A percentile compares a stretch with the other conserved stretches of the same genome.
These are phyloP conservation scores for Luidia sarsii DNA, from an alignment of 53 echinoderm and acorn worm species.

Conservation along the genomic window DNA sequence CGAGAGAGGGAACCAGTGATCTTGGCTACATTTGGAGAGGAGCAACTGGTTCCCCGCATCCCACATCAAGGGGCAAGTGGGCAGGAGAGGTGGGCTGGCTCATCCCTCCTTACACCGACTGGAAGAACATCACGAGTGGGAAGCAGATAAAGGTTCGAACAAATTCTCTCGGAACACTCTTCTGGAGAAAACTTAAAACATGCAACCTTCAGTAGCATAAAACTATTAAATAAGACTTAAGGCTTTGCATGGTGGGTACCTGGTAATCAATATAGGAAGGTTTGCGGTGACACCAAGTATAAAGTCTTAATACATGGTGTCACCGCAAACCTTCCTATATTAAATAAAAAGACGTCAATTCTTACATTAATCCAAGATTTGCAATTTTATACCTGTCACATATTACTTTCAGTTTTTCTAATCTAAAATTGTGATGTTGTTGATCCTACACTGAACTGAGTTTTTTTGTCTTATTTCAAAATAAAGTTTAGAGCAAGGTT, in stretches of 20 bases:
- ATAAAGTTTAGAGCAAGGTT: too few relatives aligned
- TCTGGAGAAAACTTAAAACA: too few relatives aligned
- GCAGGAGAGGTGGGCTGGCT: slow-evolving; percentile 97
- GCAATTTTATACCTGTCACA: neutral
- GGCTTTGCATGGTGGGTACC: too few relatives aligned
- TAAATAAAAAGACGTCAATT: too few relatives aligned
- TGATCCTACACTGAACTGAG: too few relatives aligned
- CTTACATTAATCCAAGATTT: neutral
- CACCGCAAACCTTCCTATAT: too few relatives aligned
- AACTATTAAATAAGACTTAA: neutral
- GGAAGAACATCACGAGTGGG: slow-evolving; percentile 75
- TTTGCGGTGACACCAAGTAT: too few relatives aligned
- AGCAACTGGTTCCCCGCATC: slow-evolving; percentile 80
- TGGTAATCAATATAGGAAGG: too few relatives aligned
- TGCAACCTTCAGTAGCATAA: neutral
- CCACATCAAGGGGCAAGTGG: slow-evolving; percentile 73
- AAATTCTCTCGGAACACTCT: too few relatives aligned
- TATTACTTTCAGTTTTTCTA: neutral
- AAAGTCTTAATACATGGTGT: too few relatives aligned
- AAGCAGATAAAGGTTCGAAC: slow-evolving; percentile 84
- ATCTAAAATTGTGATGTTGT: too few relatives aligned
- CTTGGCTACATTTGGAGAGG: slow-evolving; percentile 85
- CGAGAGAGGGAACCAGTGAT: slow-evolving; percentile 79
- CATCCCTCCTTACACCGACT: slow-evolving; percentile 80
- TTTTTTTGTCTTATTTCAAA: too few relatives aligned